Conservation (phyloP, 1,140 invertebrate genomes). For the Macrocentrus cingulum region DNA sequence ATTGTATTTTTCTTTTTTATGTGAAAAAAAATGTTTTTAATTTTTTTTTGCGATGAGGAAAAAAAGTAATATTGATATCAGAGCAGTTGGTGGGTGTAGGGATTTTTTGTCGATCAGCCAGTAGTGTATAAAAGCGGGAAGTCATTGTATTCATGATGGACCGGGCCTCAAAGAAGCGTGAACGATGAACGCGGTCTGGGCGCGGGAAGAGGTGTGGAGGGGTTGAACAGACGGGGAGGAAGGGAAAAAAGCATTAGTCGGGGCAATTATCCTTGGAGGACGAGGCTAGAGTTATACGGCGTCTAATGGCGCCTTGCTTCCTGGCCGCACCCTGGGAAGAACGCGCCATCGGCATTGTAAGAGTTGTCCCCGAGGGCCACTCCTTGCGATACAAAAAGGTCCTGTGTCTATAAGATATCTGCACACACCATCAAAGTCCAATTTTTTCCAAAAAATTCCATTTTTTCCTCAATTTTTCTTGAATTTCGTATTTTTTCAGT, state of each 20-base stretch:
- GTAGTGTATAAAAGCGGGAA: not conserved
- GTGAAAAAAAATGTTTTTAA: too few relatives aligned
- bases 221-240: not conserved
- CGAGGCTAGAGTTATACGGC: constrained; percentile 43
- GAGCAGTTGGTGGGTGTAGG: too few relatives aligned
- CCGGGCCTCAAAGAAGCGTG: constrained; percentile 17
- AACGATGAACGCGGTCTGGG: not conserved
- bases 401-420: too few relatives aligned
- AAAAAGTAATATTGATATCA: too few relatives aligned
- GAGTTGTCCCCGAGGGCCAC: constrained; percentile 37
- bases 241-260: constrained; percentile 46
- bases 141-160: constrained; percentile 7
- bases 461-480: too few relatives aligned
- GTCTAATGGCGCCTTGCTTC: constrained; percentile 48
- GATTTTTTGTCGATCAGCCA: too few relatives aligned
- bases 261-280: constrained; percentile 50
- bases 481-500: too few relatives aligned
- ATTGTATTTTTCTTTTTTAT: too few relatives aligned
- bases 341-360: constrained; percentile 11
- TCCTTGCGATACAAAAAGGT: not conserved
- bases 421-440: too few relatives aligned
- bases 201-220: constrained; percentile 4
- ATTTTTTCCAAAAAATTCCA: too few relatives aligned
- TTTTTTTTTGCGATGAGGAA: too few relatives aligned
- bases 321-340: constrained; percentile 34